These are phyloP conservation scores for human (Homo sapiens) DNA, from an alignment of 2,113 vertebrate species.

Conservation along the genomic window DNA sequence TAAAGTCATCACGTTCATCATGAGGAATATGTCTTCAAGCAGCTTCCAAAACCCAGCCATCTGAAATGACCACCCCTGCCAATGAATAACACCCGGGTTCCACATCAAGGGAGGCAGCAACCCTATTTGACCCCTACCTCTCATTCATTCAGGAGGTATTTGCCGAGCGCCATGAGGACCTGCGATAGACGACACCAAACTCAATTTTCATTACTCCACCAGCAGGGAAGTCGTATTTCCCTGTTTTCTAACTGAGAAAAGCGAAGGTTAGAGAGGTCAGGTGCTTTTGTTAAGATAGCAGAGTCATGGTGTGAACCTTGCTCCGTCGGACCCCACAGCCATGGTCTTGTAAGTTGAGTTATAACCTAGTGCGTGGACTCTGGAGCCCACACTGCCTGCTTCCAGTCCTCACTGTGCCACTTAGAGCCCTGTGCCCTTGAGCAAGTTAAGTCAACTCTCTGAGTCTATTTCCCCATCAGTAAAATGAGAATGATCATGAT, in stretches of 20 bases:
- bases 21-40: background rate
- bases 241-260: background rate
- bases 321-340: fast-evolving
- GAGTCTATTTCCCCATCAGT: background rate
- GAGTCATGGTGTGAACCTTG: background rate
- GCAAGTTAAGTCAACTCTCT: background rate
- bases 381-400: background rate
- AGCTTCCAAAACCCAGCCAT: background rate
- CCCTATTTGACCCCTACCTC: background rate
- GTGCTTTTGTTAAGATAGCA: too few species aligned
- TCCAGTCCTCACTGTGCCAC: background rate
- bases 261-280: background rate
- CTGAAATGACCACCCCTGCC: background rate
- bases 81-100: background rate
- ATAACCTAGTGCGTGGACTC: background rate
- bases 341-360: fast-evolving
- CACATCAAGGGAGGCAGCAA: background rate
- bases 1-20: fast-evolving
- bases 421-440: background rate
- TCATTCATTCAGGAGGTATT: background rate
- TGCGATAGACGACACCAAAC: background rate
- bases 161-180: background rate
- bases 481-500: background rate
- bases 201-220: background rate
- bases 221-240: background rate